Evolutionary conservation across 92 coral and sea anemone genomes (phyloP).

Genomic region (Galaxea fascicularis): DNA sequence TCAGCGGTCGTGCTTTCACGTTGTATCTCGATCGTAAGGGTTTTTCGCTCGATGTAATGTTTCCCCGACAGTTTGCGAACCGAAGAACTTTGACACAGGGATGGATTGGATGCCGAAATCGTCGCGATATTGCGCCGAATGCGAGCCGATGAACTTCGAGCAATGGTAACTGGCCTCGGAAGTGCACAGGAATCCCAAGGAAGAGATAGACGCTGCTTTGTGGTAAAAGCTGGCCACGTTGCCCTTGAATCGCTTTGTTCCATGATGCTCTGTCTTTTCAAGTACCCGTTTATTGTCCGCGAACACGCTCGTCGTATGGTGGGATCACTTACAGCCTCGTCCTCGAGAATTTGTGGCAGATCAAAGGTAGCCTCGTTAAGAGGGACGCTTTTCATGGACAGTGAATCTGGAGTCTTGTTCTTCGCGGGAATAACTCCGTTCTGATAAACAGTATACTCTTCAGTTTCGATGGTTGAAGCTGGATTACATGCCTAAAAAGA

Average conservation of each 20-base stretch:
- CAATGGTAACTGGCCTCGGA: conserved; percentile 45
- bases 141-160: conserved; percentile 66
- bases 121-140: conserved; percentile 37
- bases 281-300: background rate
- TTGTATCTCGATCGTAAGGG: conserved; percentile 56
- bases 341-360: conserved; percentile 20
- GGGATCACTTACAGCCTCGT: background rate
- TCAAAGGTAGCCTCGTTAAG: background rate
- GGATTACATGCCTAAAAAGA: background rate
- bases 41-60: conserved; percentile 65
- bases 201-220: conserved; percentile 70
- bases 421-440: background rate
- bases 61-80: conserved; percentile 33
- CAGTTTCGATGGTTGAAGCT: background rate
- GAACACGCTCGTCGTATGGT: conserved; percentile 14
- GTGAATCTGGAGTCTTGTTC: background rate
- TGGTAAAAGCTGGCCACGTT: conserved; percentile 76
- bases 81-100: conserved; percentile 35
- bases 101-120: conserved; percentile 49
- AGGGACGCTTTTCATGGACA: background rate
- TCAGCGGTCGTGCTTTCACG: conserved; percentile 39
- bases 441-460: background rate
- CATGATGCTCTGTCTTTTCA: conserved; percentile 21
- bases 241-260: conserved; percentile 39
- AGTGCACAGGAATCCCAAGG: conserved; percentile 77